These are phyloP conservation scores for Alentia gelatinosa DNA, from an alignment of 2,888 invertebrate species.

Conservation along the genomic window DNA sequence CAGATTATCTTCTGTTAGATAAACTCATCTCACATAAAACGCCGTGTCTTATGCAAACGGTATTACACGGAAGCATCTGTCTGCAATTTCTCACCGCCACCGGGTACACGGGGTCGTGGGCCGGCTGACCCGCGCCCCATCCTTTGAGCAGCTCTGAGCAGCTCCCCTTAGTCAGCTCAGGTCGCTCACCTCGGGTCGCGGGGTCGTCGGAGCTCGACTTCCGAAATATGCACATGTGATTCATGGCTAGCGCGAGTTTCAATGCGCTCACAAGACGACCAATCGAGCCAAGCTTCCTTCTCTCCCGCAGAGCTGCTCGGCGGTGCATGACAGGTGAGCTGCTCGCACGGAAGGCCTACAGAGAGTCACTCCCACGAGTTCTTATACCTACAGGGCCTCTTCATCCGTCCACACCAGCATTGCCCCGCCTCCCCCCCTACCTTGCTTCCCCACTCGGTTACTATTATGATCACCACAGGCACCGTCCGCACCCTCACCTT, in stretches of 20 bases:
- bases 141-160: background rate
- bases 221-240: background rate
- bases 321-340: background rate
- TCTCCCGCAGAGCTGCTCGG: background rate
- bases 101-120: background rate
- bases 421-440: background rate
- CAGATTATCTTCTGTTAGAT: background rate
- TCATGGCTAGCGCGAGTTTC: background rate
- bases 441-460: no score
- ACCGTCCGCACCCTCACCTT: background rate
- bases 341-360: background rate
- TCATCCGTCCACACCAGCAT: background rate
- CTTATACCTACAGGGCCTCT: background rate
- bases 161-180: background rate
- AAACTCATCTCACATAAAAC: background rate
- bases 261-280: background rate
- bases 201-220: background rate
- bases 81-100: conserved; percentile 5
- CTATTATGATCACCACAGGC: background rate
- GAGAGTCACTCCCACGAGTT: background rate
- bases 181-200: background rate
- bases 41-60: background rate
- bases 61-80: background rate
- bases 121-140: background rate
- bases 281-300: background rate